Evolutionary conservation across 2,113 vertebrate species (phyloP), one percentile per base, ranked within the genome.

Genomic region (Neolamprologus sp.): DNA sequence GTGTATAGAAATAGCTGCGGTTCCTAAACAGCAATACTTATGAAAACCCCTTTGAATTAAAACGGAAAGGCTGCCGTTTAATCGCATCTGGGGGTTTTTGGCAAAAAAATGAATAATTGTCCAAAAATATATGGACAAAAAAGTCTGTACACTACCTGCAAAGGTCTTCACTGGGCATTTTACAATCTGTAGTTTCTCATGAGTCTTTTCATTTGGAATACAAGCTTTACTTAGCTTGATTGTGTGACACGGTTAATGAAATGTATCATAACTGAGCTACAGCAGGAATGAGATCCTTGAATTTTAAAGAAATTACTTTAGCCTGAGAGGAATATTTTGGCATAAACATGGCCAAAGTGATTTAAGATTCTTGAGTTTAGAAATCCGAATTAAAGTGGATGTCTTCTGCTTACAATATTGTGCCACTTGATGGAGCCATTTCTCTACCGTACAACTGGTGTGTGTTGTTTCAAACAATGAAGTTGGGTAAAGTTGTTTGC

Each of bases 351-450:
- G 45, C 45, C 45, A 47, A 47, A 47, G 16, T 47, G 45, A 47
- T 54, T 14, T 53, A 45, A 55, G 42, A 47, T 26, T 35, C 28
- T 49, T n/a, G 26, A 79, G 47, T 75, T 75, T 45, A 75, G 23
- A 45, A 75, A 28, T 49, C 26, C 2, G 13, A 85, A 13, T 28
- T 9, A 9, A 5, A 65, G 11, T n/a, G 1, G 35, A 2, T 28
- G 37, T 37, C 5, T 79, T 14, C 19, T 37, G 33, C 7, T 42
- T 81, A 3, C 17, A 75, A 14, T 7, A 51, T 54, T 54, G 1
- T 71, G 57, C 91, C 94, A 91, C 93, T 84, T 68, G 90, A 82
- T 82, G 93, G 93, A n/a, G 92, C 86, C 80, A 89, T 91, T 92
- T 89, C 49, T 79, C 92, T 42, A 87, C 49, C 12, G 1, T 60